Conservation (phyloP, 2,888 invertebrate species). For the Tineola bisselliella region DNA sequence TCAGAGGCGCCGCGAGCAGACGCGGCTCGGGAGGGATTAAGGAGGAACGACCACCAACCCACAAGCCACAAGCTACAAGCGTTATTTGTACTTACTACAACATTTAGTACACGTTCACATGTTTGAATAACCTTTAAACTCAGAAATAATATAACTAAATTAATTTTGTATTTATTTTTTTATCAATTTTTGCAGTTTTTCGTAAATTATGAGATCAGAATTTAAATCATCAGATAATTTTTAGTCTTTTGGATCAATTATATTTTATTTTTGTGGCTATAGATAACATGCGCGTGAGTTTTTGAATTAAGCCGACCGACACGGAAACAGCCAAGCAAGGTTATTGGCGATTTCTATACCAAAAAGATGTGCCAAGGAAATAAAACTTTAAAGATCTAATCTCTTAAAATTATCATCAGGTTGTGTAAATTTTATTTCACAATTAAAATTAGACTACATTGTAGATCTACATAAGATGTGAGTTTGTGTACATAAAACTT, state of each 20-base stretch:
- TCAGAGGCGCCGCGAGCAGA: slow-evolving; percentile 39
- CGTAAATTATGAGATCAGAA: too few species aligned
- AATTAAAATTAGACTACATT: not conserved
- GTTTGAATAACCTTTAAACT: slow-evolving; percentile 3
- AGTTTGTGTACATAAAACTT: slow-evolving; percentile 41
- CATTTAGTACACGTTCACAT: not conserved
- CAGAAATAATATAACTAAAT: too few species aligned
- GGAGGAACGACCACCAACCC: slow-evolving; percentile 3
- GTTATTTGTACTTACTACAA: not conserved
- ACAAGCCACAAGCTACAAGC: slow-evolving; percentile 2
- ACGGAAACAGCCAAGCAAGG: not conserved
- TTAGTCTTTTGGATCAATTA: too few species aligned
- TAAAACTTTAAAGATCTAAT: not conserved
- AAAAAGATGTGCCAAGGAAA: not conserved
- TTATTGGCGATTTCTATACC: not conserved
- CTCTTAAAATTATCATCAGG: not conserved
- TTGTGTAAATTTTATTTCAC: not conserved
- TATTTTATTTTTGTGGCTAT: too few species aligned
- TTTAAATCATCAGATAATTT: too few species aligned
- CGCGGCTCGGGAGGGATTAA: slow-evolving; percentile 17
- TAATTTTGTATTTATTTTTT: too few species aligned
- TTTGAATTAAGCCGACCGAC: too few species aligned
- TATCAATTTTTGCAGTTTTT: too few species aligned
- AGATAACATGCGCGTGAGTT: too few species aligned
- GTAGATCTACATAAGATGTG: slow-evolving; percentile 32